Evolutionary conservation across 2,797 vertebrate genomes (phyloP).

Genomic region (Ctenochaetus hawaiiensis): DNA sequence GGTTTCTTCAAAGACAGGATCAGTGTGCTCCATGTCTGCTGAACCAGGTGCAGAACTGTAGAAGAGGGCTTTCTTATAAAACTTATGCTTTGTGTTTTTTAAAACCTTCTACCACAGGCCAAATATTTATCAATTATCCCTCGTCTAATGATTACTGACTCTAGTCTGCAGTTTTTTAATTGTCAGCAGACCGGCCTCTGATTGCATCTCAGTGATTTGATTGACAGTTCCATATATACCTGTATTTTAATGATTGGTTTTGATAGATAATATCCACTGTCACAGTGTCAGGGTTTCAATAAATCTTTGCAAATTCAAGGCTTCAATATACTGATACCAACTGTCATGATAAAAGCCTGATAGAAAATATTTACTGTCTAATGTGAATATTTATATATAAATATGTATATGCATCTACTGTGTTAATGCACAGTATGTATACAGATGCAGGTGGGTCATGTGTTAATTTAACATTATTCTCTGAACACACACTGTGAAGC

Average conservation of each 20-base stretch:
- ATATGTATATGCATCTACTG: too few relatives aligned
- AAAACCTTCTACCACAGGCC: too few relatives aligned
- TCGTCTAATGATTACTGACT: not conserved
- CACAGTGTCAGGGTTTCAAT: not conserved
- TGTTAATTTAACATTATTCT: not conserved
- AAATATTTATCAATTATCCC: too few relatives aligned
- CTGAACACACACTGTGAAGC: constrained; percentile 1
- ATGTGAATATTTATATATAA: not conserved
- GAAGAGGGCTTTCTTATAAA: too few relatives aligned
- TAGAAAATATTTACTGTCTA: not conserved
- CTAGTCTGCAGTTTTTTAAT: not conserved
- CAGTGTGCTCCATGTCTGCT: too few relatives aligned
- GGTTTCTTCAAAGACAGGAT: too few relatives aligned
- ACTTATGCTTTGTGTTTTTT: too few relatives aligned
- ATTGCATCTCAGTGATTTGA: constrained; percentile 6
- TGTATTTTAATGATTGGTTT: not conserved
- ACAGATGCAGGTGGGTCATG: not conserved
- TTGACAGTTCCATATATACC: not conserved
- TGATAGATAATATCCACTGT: not conserved
- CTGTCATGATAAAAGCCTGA: not conserved
- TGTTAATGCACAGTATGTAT: not conserved
- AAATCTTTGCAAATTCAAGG: constrained; percentile 14
- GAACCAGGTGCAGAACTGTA: too few relatives aligned
- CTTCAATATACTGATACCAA: too few relatives aligned
- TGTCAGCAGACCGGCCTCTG: not conserved